These are phyloP conservation scores for Cremastobaeus sp. DNA, from an alignment of 2,888 invertebrate genomes.

Conservation along the genomic window DNA sequence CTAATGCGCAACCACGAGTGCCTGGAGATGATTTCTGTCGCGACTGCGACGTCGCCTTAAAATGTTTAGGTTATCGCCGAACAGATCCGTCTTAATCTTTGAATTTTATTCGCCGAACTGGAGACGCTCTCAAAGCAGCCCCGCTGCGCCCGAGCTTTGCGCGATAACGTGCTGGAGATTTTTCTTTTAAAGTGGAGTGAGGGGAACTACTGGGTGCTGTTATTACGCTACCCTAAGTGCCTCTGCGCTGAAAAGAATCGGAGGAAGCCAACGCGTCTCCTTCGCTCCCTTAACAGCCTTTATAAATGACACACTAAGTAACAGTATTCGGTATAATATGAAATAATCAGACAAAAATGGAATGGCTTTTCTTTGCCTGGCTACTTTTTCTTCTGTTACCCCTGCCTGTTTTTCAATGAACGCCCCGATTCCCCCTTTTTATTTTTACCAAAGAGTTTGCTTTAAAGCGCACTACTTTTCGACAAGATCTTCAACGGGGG, in stretches of 20 bases:
- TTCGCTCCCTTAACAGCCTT: slow-evolving; percentile 50
- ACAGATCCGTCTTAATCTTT: slow-evolving; percentile 65
- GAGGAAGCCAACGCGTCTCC: slow-evolving; percentile 44
- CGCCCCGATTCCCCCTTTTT: slow-evolving; percentile 8
- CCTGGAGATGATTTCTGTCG: slow-evolving; percentile 57
- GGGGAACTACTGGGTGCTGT: slow-evolving; percentile 10
- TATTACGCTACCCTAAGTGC: slow-evolving; percentile 58
- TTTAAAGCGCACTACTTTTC: no score
- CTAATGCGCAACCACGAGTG: slow-evolving; percentile 59
- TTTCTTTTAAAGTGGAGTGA: slow-evolving; percentile 48
- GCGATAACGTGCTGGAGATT: slow-evolving; percentile 50
- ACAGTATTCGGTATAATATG: slow-evolving; percentile 55
- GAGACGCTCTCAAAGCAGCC: slow-evolving; percentile 40
- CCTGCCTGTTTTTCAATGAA: neutral
- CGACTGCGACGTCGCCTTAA: slow-evolving; percentile 49
- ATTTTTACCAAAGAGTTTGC: no score
- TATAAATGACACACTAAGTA: slow-evolving; percentile 58
- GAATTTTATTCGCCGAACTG: slow-evolving; percentile 57
- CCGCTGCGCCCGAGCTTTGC: slow-evolving; percentile 47
- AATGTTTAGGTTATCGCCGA: slow-evolving; percentile 62
- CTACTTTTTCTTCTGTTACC: slow-evolving; percentile 7
- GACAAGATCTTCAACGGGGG: no score
- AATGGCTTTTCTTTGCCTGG: slow-evolving; percentile 40
- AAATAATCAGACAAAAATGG: slow-evolving; percentile 56
- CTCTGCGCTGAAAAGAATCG: slow-evolving; percentile 55